Conservation (phyloP, 2,797 vertebrate genomes). For the Phylloscopus collybita region DNA sequence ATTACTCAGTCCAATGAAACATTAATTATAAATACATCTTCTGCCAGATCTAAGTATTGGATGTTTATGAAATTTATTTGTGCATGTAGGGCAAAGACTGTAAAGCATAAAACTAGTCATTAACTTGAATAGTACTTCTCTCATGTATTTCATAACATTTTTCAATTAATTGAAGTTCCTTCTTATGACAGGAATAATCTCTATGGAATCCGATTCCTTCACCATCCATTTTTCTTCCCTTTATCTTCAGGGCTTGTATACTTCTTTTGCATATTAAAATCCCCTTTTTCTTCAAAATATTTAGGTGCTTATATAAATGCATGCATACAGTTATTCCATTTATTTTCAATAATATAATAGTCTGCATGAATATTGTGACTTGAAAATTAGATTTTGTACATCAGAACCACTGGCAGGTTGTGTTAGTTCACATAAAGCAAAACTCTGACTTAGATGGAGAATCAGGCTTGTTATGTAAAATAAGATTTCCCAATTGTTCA, state of each 20-base stretch:
- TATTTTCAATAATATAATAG: background rate
- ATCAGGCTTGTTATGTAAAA: background rate
- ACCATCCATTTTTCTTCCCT: background rate
- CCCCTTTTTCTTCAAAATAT: background rate
- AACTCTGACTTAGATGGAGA: background rate
- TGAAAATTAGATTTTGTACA: background rate
- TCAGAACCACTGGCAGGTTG: background rate
- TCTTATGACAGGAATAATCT: background rate
- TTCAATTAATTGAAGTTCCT: background rate
- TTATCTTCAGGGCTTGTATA: background rate
- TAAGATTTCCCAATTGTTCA: background rate
- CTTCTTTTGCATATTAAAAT: background rate
- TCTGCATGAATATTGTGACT: background rate
- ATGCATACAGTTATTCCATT: background rate
- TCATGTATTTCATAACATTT: background rate
- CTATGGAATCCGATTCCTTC: background rate
- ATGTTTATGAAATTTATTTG: conserved; percentile 7
- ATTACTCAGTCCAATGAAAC: background rate
- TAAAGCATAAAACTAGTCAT: conserved; percentile 14
- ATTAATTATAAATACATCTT: conserved; percentile 55
- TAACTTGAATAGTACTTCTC: background rate
- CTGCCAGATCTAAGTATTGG: conserved; percentile 1
- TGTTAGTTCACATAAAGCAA: background rate
- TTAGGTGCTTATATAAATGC: background rate
- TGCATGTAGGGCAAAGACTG: conserved; percentile 17